Evolutionary conservation across 2,888 invertebrate genomes (phyloP).

Genomic region (Scaptomyza cyrtandrae): DNA sequence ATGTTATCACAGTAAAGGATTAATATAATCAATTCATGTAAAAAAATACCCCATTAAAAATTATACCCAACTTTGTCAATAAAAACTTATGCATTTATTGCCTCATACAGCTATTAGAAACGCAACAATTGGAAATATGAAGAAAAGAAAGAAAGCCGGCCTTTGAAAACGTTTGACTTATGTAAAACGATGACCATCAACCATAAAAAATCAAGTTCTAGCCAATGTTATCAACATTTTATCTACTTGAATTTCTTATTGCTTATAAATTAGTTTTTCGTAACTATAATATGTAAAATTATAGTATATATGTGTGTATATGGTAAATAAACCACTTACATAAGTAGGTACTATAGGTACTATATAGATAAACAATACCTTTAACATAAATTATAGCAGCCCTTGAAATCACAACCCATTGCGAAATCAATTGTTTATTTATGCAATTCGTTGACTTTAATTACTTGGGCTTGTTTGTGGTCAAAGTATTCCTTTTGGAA

Average conservation of each 20-base stretch:
- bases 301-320: neutral
- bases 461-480: conserved; percentile 60
- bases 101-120: neutral
- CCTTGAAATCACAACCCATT: conserved; percentile 42
- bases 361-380: conserved; percentile 4
- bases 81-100: neutral
- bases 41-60: neutral
- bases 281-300: neutral
- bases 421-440: conserved; percentile 51
- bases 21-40: neutral
- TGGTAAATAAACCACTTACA: neutral
- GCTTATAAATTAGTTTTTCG: neutral
- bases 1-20: neutral
- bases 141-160: neutral
- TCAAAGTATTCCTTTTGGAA: conserved; percentile 71
- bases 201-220: neutral
- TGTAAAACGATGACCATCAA: neutral
- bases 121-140: neutral
- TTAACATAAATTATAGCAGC: conserved; percentile 23
- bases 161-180: neutral
- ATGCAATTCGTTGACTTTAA: conserved; percentile 63
- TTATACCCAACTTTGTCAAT: neutral
- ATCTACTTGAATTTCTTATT: neutral
- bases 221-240: neutral
- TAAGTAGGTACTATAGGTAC: neutral